Evolutionary conservation across 2,797 vertebrate species (phyloP).

Genomic region (Parambassis ranga): DNA sequence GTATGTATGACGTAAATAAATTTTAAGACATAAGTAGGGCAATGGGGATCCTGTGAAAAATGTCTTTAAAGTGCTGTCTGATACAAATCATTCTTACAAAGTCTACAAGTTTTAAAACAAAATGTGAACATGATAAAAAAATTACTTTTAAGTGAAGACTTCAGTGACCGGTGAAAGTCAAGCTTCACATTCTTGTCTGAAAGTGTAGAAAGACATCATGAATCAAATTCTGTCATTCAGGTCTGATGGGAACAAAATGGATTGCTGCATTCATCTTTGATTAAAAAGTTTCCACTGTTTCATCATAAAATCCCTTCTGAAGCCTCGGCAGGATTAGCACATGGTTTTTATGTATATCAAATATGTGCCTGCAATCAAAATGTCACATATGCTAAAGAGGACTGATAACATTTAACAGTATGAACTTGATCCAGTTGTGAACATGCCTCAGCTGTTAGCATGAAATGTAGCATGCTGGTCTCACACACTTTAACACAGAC

Average conservation of each 20-base stretch:
- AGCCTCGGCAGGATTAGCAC: background rate
- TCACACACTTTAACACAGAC: slow-evolving; percentile 47
- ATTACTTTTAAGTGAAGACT: background rate
- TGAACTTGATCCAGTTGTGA: no score
- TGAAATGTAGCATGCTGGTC: slow-evolving; percentile 46
- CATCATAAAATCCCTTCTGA: slow-evolving; percentile 45
- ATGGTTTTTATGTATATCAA: background rate
- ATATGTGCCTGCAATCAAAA: slow-evolving; percentile 13
- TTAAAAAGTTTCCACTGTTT: slow-evolving; percentile 45
- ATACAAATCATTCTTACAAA: no score
- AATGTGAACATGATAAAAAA: no score
- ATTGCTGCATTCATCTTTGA: slow-evolving; percentile 38
- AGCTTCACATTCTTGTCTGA: slow-evolving; percentile 4
- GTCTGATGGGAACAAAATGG: slow-evolving; percentile 38
- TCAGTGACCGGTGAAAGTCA: slow-evolving; percentile 2
- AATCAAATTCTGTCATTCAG: slow-evolving; percentile 49
- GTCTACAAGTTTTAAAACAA: no score
- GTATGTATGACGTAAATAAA: no score
- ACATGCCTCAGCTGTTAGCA: slow-evolving; percentile 14
- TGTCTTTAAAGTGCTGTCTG: no score
- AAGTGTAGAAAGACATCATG: slow-evolving; percentile 30
- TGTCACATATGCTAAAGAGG: background rate
- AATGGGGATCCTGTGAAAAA: no score
- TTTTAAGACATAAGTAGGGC: no score
- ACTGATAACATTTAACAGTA: background rate